Evolutionary conservation across 2,113 vertebrate genomes (phyloP), one percentile per base, ranked within the genome.

Genomic region (Laticauda laticaudata): DNA sequence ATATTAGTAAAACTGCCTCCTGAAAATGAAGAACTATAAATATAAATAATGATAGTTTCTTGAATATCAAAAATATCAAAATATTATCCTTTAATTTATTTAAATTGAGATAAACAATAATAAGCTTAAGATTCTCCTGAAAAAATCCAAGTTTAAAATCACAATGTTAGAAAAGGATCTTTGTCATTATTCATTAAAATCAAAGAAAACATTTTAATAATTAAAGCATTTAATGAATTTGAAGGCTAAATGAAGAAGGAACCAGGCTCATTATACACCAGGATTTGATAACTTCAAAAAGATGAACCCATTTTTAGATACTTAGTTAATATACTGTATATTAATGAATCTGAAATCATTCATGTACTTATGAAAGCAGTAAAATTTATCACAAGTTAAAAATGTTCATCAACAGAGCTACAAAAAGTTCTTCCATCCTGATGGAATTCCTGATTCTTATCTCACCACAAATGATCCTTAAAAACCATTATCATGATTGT

Each of bases 41-140:
- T 18, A 95, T 53, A 90, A 97, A 92, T 92, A 93, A 92, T 93
- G 48, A 59, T 95, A 51, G 0, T 29, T 95, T 95, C 88, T 93
- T 93, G 43, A 43, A 93, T 90, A 95, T 93, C 90, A 92, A 24
- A 92, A 56, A 92, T 87, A 93, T 94, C 12, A 90, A 43, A 48
- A 57, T 94, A 21, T 93, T 95, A 48, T 56, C 56, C 4, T 90
- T 59, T n/a, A 2, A 91, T 95, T 95, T 69, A n/a, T 95, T 53
- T 48, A 93, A 94, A 59, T 94, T 89, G 75, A 45, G 4, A 14
- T 55, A 53, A n/a, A 45, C 45, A 87, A 18, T 21, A 92, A 54
- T 75, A 55, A 59, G 20, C 91, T 91, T 11, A 43, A 20, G 20
- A 15, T 86, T n/a, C 81, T 90, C 87, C 91, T 14, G 2, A 89